A percentile compares a stretch with the other conserved stretches of the same genome.
phyloP scores from a whole-genome alignment of 2,113 vertebrate species.

The Pontoporia blainvillei region DNA sequence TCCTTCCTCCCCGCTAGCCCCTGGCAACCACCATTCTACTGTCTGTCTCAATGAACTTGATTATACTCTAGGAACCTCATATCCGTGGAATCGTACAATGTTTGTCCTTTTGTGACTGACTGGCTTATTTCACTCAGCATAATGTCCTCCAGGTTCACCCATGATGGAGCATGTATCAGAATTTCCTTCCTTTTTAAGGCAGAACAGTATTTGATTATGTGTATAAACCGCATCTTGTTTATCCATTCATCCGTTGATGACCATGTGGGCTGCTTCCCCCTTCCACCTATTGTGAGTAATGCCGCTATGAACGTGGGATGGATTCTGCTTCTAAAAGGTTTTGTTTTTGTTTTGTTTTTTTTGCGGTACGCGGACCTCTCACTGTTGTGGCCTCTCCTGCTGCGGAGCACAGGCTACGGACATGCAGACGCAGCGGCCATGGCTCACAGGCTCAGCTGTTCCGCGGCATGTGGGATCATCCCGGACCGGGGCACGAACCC shows the following conservation, averaged over 20 bases:
- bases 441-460: too few relatives aligned
- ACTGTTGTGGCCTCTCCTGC: too few relatives aligned
- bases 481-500: too few relatives aligned
- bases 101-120: not conserved
- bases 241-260: not conserved
- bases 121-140: not conserved
- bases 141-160: not conserved
- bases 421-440: accelerated
- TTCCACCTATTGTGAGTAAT: not conserved
- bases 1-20: not conserved
- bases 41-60: not conserved
- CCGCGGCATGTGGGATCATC: too few relatives aligned
- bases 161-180: not conserved
- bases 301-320: not conserved
- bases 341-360: too few relatives aligned
- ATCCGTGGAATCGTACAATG: not conserved
- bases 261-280: not conserved
- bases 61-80: not conserved
- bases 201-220: not conserved
- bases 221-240: not conserved
- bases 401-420: too few relatives aligned
- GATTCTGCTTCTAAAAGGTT: not conserved
- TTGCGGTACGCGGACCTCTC: too few relatives aligned
- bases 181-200: not conserved
- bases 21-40: not conserved